phyloP scores from a whole-genome alignment of 2,113 vertebrate genomes.

The Leucopternis melanops region DNA sequence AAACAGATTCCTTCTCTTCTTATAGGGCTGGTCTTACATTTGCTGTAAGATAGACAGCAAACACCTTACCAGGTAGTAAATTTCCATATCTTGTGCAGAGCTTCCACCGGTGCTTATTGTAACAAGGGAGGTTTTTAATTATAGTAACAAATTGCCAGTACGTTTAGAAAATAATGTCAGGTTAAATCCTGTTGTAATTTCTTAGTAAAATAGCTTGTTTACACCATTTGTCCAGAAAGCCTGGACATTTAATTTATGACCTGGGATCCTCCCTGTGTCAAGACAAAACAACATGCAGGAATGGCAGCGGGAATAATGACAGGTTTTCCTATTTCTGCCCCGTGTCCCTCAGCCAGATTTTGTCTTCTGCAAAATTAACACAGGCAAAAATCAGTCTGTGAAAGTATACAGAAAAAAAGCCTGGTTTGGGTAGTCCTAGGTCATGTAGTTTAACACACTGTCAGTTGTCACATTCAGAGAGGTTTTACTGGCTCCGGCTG shows the following conservation, averaged over 20 bases:
- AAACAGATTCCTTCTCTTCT: neutral
- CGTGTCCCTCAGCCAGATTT: neutral
- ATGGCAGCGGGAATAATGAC: neutral
- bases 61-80: neutral
- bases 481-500: neutral
- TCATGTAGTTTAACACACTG: neutral
- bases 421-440: neutral
- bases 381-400: neutral
- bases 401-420: neutral
- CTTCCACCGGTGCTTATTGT: neutral
- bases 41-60: neutral
- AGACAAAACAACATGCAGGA: neutral
- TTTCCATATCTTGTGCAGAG: neutral
- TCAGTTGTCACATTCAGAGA: neutral
- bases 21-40: neutral
- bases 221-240: neutral
- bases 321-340: neutral
- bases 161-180: neutral
- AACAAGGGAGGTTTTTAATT: neutral
- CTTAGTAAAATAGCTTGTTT: neutral
- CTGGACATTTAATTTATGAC: neutral
- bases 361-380: neutral
- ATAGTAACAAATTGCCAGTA: neutral
- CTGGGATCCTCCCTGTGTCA: neutral
- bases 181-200: neutral